Percentiles rank a stretch among this genome's conserved stretches.
These are phyloP conservation scores for Drosophila lutescens DNA, from an alignment of 2,888 invertebrate species.

Conservation along the genomic window DNA sequence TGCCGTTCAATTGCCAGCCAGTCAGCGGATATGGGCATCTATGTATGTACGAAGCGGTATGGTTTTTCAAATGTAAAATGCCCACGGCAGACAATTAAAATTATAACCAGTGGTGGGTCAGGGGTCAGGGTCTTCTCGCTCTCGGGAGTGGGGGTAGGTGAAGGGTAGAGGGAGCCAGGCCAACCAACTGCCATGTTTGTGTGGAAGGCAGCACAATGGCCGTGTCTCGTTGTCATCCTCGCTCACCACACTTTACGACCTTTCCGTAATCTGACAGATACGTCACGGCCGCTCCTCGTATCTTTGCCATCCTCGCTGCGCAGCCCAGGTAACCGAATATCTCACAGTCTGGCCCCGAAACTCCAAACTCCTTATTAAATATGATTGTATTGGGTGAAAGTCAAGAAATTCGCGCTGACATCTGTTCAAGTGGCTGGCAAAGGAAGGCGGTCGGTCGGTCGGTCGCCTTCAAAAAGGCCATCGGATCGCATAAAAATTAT, in stretches of 20 bases:
- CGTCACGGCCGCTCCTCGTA: conserved; percentile 65
- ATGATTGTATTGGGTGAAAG: conserved; percentile 70
- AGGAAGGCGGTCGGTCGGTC: conserved; percentile 15
- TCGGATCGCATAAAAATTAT: conserved; percentile 52
- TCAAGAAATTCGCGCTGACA: conserved; percentile 70
- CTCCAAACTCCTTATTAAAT: conserved; percentile 70
- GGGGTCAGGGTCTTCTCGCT: conserved; percentile 14
- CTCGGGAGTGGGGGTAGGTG: neutral
- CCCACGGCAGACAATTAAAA: conserved; percentile 68
- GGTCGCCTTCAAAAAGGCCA: conserved; percentile 49
- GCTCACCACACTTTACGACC: conserved; percentile 76
- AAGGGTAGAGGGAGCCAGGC: conserved; percentile 8
- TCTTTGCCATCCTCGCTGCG: conserved; percentile 1
- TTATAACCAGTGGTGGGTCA: conserved; percentile 61
- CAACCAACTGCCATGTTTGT: conserved; percentile 73
- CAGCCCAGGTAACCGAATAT: conserved; percentile 12
- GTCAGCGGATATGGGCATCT: neutral
- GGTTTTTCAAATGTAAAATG: conserved; percentile 52
- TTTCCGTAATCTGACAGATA: conserved; percentile 81
- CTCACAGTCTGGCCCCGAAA: conserved; percentile 12
- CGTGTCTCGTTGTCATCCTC: conserved; percentile 77
- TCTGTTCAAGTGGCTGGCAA: conserved; percentile 73
- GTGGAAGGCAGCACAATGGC: conserved; percentile 70
- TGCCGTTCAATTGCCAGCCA: conserved; percentile 75
- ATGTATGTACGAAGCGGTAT: neutral